Base-by-base conservation (phyloP, 1,140 invertebrate genomes). In the Dufourea novaeangliae region DNA sequence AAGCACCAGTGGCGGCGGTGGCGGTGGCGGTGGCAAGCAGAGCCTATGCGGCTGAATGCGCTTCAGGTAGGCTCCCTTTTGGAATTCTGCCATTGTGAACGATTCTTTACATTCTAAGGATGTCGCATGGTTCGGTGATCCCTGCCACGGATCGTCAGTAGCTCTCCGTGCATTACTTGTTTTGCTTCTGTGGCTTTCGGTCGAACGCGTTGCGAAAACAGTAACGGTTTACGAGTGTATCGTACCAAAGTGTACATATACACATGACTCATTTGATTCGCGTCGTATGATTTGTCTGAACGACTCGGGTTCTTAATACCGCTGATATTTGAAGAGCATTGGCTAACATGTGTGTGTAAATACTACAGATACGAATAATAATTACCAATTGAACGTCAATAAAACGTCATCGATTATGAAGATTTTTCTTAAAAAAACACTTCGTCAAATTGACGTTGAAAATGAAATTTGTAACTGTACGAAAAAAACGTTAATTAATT, bases 41-140 rank as follows among this genome's bases (percentile, higher is more conserved):
- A n/a, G n/a, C n/a, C n/a, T 46, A 12, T 22, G 1, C 14, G 29
- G 27, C 34, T 72, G 59, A 14, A 20, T 52, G n/a, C 44, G 39
- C 50, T 41, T 68, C 29, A 25, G 29, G 68, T 22, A n/a, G 29
- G 68, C n/a, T 39, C 32, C 61, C 66, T 80, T n/a, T 80, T 77
- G 64, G 61, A 77, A 72, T 44, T 57, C 62, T 72, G 56, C 73
- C 66, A 83, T 52, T 56, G 46, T 22, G 22, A 34, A 25, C 39
- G 32, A 73, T 69, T 22, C 46, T 27, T 61, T 29, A 66, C 66
- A 50, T 61, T 68, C 46, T 66, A 17, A 52, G 29, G 41, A 59
- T 50, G 46, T 77, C 66, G 32, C 32, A 70, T 44, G 41, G 66
- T 41, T 66, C 54, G 66, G 8, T 57, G 72, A 68, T 41, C 63